These are phyloP conservation scores for Paralichthys olivaceus DNA, from an alignment of 2,113 vertebrate genomes.

Conservation along the genomic window DNA sequence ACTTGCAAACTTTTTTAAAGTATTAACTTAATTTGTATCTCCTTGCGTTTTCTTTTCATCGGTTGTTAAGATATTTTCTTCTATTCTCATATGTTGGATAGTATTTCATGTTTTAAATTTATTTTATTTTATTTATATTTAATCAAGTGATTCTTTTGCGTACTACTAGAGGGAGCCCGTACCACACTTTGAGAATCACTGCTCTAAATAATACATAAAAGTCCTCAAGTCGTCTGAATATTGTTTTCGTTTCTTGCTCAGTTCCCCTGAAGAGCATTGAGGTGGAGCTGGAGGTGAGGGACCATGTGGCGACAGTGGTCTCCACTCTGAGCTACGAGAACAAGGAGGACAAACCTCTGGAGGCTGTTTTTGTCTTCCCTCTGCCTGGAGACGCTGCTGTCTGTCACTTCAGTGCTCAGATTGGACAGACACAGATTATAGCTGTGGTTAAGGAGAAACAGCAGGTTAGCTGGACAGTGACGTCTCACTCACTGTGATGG, in stretches of 20 bases:
- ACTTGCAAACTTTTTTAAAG: too few species aligned
- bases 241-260: not conserved
- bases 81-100: too few species aligned
- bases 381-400: conserved; percentile 86
- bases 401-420: conserved; percentile 84
- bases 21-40: too few species aligned
- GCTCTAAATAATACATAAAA: too few species aligned
- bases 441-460: conserved; percentile 85
- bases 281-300: conserved; percentile 9
- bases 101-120: too few species aligned
- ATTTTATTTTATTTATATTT: too few species aligned
- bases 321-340: conserved; percentile 87
- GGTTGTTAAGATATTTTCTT: too few species aligned
- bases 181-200: too few species aligned
- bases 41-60: too few species aligned
- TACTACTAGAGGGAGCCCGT: too few species aligned
- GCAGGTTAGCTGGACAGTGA: conserved; percentile 70
- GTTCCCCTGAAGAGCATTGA: conserved; percentile 10
- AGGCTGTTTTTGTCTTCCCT: conserved; percentile 87
- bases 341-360: conserved; percentile 81
- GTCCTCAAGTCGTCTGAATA: not conserved
- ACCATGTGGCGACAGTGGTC: conserved; percentile 83
- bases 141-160: too few species aligned
- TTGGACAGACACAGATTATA: conserved; percentile 81
- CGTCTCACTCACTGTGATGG: not conserved